Evolutionary conservation across 1,140 invertebrate genomes (phyloP).

Genomic region (Brachionus angularis): DNA sequence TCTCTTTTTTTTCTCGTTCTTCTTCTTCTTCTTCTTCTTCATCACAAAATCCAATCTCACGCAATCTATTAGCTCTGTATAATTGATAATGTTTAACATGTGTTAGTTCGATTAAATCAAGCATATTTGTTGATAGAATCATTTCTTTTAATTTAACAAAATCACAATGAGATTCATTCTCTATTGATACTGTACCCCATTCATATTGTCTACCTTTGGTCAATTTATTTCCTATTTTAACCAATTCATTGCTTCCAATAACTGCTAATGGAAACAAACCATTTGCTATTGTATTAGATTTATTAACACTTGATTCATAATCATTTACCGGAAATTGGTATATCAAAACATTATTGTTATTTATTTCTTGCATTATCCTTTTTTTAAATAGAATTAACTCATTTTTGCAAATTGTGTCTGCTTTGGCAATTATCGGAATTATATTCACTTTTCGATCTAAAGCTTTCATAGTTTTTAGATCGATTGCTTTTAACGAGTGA

Average conservation of each 20-base stretch:
- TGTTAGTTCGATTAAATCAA: constrained; percentile 95
- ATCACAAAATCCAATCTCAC: constrained; percentile 62
- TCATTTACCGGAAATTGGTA: constrained; percentile 97
- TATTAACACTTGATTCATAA: constrained; percentile 66
- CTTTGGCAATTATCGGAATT: constrained; percentile 97
- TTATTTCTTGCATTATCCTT: constrained; percentile 60
- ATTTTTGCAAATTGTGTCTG: constrained; percentile 95
- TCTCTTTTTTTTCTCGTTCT: constrained; percentile 89
- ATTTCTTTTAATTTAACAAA: constrained; percentile 97
- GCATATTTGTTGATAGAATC: constrained; percentile 97
- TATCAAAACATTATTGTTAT: constrained; percentile 68
- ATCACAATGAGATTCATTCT: constrained; percentile 98
- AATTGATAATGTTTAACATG: constrained; percentile 91
- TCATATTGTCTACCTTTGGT: constrained; percentile 94
- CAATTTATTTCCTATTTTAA: constrained; percentile 85
- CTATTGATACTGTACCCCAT: constrained; percentile 97
- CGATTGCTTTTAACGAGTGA: constrained; percentile 75
- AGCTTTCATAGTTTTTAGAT: constrained; percentile 98
- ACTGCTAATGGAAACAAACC: constrained; percentile 91
- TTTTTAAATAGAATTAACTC: constrained; percentile 95
- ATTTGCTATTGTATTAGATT: constrained; percentile 20
- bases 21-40: background rate
- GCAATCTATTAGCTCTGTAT: constrained; percentile 74
- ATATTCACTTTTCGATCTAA: constrained; percentile 97
- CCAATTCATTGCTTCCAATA: constrained; percentile 96